These are phyloP conservation scores for Oscheius sp. DNA, from an alignment of 2,888 invertebrate genomes.

Conservation along the genomic window DNA sequence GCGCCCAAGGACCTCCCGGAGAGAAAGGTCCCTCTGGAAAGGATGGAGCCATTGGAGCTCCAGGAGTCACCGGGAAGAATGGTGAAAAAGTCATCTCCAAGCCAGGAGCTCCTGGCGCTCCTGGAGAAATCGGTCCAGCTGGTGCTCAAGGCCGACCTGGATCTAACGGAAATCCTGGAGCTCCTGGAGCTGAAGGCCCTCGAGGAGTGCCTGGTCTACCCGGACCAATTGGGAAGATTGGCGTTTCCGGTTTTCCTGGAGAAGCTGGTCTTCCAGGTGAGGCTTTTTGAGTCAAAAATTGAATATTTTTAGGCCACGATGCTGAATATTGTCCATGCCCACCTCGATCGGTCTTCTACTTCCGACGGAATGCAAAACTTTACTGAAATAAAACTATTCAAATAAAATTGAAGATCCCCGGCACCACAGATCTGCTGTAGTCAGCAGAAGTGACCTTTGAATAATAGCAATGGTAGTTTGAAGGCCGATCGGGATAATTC, in stretches of 20 bases:
- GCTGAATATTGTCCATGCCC: conserved; percentile 54
- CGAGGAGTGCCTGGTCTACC: conserved; percentile 32
- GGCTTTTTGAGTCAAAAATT: neutral
- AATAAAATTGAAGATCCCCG: no score
- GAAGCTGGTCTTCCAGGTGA: neutral
- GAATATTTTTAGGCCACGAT: conserved; percentile 29
- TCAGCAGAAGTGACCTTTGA: no score
- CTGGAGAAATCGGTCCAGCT: conserved; percentile 11
- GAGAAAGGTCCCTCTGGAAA: conserved; percentile 25
- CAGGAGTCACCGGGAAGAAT: conserved; percentile 40
- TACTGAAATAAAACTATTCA: neutral
- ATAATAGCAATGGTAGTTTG: no score
- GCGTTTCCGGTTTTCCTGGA: neutral
- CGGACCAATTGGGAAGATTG: conserved; percentile 34
- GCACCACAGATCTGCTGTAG: no score
- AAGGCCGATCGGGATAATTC: no score
- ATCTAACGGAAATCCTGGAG: conserved; percentile 32
- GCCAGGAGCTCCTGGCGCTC: conserved; percentile 6
- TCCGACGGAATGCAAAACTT: neutral
- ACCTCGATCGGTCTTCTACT: conserved; percentile 37
- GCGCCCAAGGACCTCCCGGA: conserved; percentile 22
- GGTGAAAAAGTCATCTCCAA: neutral
- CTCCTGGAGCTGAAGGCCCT: conserved; percentile 39
- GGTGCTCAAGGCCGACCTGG: conserved; percentile 37
- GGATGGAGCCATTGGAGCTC: conserved; percentile 17